phyloP scores from a whole-genome alignment of 2,888 invertebrate species.

The Campoplex capitator region DNA sequence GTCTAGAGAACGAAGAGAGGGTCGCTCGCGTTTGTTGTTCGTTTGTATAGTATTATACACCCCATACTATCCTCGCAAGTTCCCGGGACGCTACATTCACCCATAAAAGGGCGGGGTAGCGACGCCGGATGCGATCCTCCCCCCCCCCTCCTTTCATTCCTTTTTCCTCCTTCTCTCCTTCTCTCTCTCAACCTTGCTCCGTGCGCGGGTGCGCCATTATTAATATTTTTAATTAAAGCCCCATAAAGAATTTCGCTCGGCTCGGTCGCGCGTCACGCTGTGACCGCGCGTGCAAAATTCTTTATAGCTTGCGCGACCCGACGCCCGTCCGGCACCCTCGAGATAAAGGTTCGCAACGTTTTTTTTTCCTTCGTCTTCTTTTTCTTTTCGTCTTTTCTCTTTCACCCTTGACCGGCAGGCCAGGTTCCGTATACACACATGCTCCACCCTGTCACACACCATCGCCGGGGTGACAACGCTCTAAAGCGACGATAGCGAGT shows the following conservation, averaged over 20 bases:
- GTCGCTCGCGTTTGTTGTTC: slow-evolving; percentile 64
- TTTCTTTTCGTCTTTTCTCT: slow-evolving; percentile 33
- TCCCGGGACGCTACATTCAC: slow-evolving; percentile 49
- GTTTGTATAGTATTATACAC: slow-evolving; percentile 60
- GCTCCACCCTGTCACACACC: background rate
- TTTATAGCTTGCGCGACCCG: slow-evolving; percentile 59
- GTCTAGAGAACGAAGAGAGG: slow-evolving; percentile 61
- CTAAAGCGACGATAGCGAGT: slow-evolving; percentile 40
- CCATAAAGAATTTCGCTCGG: slow-evolving; percentile 75
- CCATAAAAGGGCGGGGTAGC: slow-evolving; percentile 51
- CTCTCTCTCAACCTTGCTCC: slow-evolving; percentile 15
- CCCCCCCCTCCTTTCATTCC: background rate
- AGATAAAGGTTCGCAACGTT: slow-evolving; percentile 67
- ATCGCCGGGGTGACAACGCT: slow-evolving; percentile 6
- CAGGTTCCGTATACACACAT: slow-evolving; percentile 17
- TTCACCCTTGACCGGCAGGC: slow-evolving; percentile 50
- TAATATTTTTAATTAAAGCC: slow-evolving; percentile 82
- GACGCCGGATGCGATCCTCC: slow-evolving; percentile 59
- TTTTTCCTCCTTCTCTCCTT: background rate
- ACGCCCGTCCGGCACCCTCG: slow-evolving; percentile 61
- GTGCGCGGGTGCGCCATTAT: slow-evolving; percentile 75
- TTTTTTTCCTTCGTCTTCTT: slow-evolving; percentile 57
- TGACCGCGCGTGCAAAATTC: slow-evolving; percentile 68
- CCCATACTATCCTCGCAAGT: slow-evolving; percentile 41
- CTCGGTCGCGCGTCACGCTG: slow-evolving; percentile 65